Conservation (phyloP, 2,113 vertebrate genomes). For the Physeter macrocephalus region DNA sequence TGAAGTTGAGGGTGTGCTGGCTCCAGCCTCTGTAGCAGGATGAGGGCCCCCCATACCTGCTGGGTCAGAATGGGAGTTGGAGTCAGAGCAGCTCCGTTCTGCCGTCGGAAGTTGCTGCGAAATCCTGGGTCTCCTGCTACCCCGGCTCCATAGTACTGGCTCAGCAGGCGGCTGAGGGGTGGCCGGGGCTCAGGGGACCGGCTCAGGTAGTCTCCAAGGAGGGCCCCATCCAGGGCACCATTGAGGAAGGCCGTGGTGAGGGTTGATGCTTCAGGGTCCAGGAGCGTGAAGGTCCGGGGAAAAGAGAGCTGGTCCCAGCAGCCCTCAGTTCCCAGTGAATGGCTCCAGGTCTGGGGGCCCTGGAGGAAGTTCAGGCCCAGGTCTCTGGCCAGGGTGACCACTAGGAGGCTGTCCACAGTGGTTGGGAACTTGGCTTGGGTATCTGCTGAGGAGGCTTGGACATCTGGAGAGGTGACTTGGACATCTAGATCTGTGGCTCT, state of each 20-base stretch:
- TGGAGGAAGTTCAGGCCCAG: conserved; percentile 77
- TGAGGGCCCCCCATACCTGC: conserved; percentile 75
- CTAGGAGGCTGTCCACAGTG: conserved; percentile 66
- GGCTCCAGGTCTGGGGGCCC: not conserved
- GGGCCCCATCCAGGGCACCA: conserved; percentile 88
- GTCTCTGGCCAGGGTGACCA: conserved; percentile 77
- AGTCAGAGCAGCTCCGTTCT: conserved; percentile 74
- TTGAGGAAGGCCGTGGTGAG: conserved; percentile 82
- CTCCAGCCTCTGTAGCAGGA: conserved; percentile 67
- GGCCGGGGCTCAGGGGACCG: not conserved
- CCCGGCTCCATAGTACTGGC: conserved; percentile 75
- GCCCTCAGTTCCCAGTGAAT: conserved; percentile 77
- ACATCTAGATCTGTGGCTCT: not conserved
- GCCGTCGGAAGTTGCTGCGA: conserved; percentile 82
- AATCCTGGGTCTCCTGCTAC: conserved; percentile 13
- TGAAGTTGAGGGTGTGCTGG: conserved; percentile 8
- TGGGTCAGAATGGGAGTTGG: conserved; percentile 58
- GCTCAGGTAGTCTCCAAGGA: conserved; percentile 81
- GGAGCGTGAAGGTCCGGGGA: conserved; percentile 83
- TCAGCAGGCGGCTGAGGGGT: conserved; percentile 80
- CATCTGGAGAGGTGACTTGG: not conserved
- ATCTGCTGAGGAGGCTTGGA: not conserved
- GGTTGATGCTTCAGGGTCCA: conserved; percentile 57
- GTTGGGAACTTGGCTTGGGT: not conserved
- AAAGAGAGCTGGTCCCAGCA: conserved; percentile 86